Evolutionary conservation across 2,888 invertebrate species (phyloP), one percentile per base, ranked within the genome.

Genomic region (Neocrepidodera transversa): DNA sequence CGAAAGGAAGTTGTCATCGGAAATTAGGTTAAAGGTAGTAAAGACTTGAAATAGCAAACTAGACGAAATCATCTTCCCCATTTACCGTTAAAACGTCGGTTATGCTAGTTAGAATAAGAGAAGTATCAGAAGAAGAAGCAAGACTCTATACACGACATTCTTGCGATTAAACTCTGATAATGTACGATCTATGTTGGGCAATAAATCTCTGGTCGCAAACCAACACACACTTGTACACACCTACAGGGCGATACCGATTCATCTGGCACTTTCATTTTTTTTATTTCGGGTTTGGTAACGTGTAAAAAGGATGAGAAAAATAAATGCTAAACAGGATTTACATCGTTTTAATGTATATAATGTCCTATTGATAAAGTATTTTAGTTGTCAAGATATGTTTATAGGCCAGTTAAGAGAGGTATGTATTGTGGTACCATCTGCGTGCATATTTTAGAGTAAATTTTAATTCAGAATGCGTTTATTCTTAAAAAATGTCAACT

Each of bases 151-250:
- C 58, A 58, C 62, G 67, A 63, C 70, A 72, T 68, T 69, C 68
- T 64, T 65, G 64, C 68, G 68, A 67, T 67, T 69, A 67, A 68
- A 57, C 68, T 64, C 62, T 63, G 68, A 70, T 70, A 68, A 70
- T 64, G 64, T 68, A 70, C 67, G 66, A 63, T 60, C 53, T 56
- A 58, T 62, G 65, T 64, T 63, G 59, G 50, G 63, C 68, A 56
- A 69, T 72, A 71, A 72, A 71, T 71, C 68, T 67, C 50, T 61
- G 57, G 63, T 63, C 58, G 63, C 63, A 68, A 50, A 40, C 55
- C 55, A 28, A 56, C 53, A 53, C 53, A 58, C 28, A 51, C 53
- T 40, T 50, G 47, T 52, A 40, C 28, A 51, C 52, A 38, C 45
- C 51, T 58, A 58, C 58, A 58, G 51, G 58, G 51, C 23, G 42